Base-by-base conservation (phyloP, 2,888 invertebrate species). In the Nasonia oneida region DNA sequence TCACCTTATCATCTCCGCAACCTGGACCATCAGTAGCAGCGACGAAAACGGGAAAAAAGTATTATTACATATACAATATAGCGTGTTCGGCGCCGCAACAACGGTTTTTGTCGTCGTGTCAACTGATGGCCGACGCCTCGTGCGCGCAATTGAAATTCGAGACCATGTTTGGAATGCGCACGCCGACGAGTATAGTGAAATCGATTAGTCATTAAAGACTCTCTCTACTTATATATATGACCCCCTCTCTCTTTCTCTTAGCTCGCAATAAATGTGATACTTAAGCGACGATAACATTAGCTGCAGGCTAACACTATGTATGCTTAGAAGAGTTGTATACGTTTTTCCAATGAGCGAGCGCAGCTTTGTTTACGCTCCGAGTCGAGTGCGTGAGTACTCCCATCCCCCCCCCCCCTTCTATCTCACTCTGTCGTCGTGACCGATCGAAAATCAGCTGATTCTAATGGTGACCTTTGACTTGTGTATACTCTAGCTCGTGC, bases 151-250 rank as follows among this genome's bases (percentile, higher is more conserved):
- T 61, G 73, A 81, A 81, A 64, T 81, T 81, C 47, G 64, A 75
- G 74, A 74, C 33, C 81, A 64, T 75, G 33, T 71, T 75, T 64
- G 81, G 47, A 81, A 81, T 81, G 81, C 82, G 82, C 75, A 76
- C 57, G 76, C 82, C 70, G 82, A 81, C 57, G 57, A 57, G 57
- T 57, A 57, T 57, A 81, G 76, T 42, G 82, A 83, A 83, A 83
- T 83, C 82, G 82, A 83, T 83, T 83, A 77, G 23, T 83, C 82
- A 76, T 83, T 61, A 42, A 29, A 37, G 29, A 23, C 23, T 61
- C 53, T 73, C 23, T 61, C 1, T 37, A 2, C 2, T 2, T 37
- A 37, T 37, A 29, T 37, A 37, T 37, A 37, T 37, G 29, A 29
- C 29, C 29, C 37, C 0, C 37, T 37, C 37, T 37, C 37, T 37